Percentiles rank a stretch among this genome's conserved stretches.
Evolutionary conservation across 2,797 vertebrate genomes (phyloP).

Genomic region (Ibycter americanus): DNA sequence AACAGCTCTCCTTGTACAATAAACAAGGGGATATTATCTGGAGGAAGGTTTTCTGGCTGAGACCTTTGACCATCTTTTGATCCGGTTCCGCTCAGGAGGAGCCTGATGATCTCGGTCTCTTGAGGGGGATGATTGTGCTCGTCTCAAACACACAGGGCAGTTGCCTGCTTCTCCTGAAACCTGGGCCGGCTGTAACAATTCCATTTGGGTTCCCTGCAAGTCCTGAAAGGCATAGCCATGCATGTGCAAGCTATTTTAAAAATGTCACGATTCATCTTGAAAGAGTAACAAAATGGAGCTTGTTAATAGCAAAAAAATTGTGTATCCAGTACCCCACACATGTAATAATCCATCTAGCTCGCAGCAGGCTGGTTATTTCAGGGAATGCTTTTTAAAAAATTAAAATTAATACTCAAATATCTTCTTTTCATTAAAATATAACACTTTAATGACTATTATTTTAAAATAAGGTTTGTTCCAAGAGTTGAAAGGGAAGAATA

Average conservation of each 20-base stretch:
- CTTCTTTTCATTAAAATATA: background rate
- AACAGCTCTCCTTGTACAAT: background rate
- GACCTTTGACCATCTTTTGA: background rate
- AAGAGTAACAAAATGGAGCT: background rate
- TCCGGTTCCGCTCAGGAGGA: background rate
- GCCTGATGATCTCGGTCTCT: accelerated
- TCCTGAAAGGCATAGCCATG: background rate
- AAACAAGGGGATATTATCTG: background rate
- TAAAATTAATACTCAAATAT: background rate
- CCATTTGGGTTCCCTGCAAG: background rate
- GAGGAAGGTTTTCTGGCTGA: background rate
- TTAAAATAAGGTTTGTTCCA: background rate
- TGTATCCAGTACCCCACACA: background rate
- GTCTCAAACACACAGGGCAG: background rate
- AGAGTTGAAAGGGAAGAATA: background rate
- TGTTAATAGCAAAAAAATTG: background rate
- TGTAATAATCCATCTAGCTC: background rate
- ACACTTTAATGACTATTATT: background rate
- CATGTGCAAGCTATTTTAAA: background rate
- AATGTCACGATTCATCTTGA: background rate
- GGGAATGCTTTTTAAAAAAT: background rate
- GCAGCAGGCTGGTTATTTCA: background rate
- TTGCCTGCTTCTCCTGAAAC: background rate
- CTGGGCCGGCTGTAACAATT: background rate
- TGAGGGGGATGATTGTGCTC: background rate